Conservation (phyloP, 64 coral and sea anemone species). For the Hydrozoanthus tunicans region DNA sequence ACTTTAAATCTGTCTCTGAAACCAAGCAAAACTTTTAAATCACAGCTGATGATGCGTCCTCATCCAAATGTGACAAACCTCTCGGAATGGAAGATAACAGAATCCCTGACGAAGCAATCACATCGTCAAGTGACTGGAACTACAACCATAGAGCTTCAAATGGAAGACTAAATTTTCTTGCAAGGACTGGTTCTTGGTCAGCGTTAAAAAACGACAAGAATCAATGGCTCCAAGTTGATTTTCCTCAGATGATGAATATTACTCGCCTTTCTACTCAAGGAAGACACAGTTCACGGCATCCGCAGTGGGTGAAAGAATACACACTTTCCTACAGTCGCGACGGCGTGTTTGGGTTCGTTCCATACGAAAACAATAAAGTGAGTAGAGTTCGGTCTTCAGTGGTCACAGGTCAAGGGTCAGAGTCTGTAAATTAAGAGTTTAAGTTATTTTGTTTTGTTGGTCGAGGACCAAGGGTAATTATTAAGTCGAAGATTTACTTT, state of each 20-base stretch:
- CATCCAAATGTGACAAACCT: slow-evolving; percentile 17
- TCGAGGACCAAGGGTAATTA: too few species aligned
- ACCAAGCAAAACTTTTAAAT: neutral
- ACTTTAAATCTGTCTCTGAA: neutral
- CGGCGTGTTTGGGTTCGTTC: slow-evolving; percentile 14
- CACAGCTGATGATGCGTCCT: neutral
- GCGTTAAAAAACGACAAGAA: neutral
- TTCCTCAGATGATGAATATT: slow-evolving; percentile 29
- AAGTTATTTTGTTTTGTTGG: too few species aligned
- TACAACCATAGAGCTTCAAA: slow-evolving; percentile 43
- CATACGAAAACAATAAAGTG: slow-evolving; percentile 11
- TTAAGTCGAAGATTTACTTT: too few species aligned
- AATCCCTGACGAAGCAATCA: slow-evolving; percentile 20
- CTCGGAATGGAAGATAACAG: slow-evolving; percentile 48
- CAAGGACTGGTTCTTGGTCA: slow-evolving; percentile 40
- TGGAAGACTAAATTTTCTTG: slow-evolving; percentile 42
- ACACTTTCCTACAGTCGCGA: slow-evolving; percentile 38
- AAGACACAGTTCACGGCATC: neutral
- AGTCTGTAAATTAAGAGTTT: too few species aligned
- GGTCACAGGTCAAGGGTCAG: too few species aligned
- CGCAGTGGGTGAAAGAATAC: slow-evolving; percentile 48
- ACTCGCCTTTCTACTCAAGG: slow-evolving; percentile 54
- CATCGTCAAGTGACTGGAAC: slow-evolving; percentile 24
- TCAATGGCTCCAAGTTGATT: slow-evolving; percentile 56
- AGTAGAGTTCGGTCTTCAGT: neutral